phyloP scores from a whole-genome alignment of 1,140 invertebrate species.

The Pemphigus obesinymphae region DNA sequence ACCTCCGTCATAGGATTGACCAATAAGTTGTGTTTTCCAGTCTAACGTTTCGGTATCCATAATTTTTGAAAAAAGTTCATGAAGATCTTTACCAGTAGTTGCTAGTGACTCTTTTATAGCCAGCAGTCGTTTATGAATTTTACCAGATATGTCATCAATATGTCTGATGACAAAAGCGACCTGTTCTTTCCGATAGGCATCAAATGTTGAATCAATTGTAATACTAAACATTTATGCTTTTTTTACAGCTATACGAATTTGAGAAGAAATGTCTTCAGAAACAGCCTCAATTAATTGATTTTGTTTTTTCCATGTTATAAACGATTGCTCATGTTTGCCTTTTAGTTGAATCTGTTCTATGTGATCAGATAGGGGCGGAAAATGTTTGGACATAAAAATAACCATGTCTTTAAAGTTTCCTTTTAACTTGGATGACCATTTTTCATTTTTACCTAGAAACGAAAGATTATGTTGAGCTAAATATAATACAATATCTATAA shows the following conservation, averaged over 20 bases:
- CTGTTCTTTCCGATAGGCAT: background rate
- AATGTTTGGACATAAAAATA: background rate
- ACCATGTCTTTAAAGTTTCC: background rate
- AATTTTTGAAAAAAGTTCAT: background rate
- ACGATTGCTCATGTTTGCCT: background rate
- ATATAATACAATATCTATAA: background rate
- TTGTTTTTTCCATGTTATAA: too few relatives aligned
- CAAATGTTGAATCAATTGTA: background rate
- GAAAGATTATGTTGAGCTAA: background rate
- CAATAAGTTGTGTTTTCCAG: background rate
- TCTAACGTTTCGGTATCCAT: background rate
- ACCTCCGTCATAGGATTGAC: slow-evolving; percentile 23
- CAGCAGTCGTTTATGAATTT: background rate
- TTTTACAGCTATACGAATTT: background rate
- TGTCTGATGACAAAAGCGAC: background rate
- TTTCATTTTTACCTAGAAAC: background rate
- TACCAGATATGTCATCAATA: background rate
- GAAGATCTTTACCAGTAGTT: background rate
- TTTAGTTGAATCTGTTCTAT: background rate
- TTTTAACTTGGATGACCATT: background rate
- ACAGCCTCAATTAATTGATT: background rate
- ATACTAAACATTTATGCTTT: background rate
- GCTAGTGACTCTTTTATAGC: background rate
- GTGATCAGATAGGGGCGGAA: background rate
- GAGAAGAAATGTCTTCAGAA: background rate